Conservation (phyloP, 1,140 invertebrate genomes). For the Heliconius eleuchia region DNA sequence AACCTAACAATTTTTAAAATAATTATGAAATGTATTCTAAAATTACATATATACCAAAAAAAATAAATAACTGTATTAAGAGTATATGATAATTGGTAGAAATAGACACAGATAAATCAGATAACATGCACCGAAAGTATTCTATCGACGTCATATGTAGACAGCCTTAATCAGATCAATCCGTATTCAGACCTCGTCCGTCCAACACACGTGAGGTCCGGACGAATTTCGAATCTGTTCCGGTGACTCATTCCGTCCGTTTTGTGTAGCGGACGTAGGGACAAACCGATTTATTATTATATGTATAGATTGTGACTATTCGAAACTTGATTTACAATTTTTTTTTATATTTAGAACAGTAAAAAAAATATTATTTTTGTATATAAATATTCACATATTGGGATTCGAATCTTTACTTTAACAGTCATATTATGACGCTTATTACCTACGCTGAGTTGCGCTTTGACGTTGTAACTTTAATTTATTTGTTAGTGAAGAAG, state of each 20-base stretch:
- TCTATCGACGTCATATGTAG: slow-evolving; percentile 7
- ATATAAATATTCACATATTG: too few species aligned
- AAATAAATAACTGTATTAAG: too few species aligned
- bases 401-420: too few species aligned
- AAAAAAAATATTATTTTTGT: too few species aligned
- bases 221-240: slow-evolving; percentile 44
- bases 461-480: too few species aligned
- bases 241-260: slow-evolving; percentile 44
- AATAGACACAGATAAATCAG: neutral
- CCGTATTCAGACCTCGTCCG: slow-evolving; percentile 36
- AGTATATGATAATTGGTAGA: too few species aligned
- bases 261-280: slow-evolving; percentile 32
- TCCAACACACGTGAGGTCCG: slow-evolving; percentile 43
- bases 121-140: neutral
- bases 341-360: neutral
- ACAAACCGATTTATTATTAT: slow-evolving; percentile 11
- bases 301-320: neutral
- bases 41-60: too few species aligned
- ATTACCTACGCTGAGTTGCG: too few species aligned
- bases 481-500: too few species aligned
- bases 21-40: too few species aligned
- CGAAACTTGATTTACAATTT: neutral
- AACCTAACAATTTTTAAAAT: too few species aligned
- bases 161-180: slow-evolving; percentile 31
- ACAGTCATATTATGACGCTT: too few species aligned